A percentile compares a stretch with the other conserved stretches of the same genome.
phyloP scores from a whole-genome alignment of 2,888 invertebrate genomes.

The Elysia crispata region DNA sequence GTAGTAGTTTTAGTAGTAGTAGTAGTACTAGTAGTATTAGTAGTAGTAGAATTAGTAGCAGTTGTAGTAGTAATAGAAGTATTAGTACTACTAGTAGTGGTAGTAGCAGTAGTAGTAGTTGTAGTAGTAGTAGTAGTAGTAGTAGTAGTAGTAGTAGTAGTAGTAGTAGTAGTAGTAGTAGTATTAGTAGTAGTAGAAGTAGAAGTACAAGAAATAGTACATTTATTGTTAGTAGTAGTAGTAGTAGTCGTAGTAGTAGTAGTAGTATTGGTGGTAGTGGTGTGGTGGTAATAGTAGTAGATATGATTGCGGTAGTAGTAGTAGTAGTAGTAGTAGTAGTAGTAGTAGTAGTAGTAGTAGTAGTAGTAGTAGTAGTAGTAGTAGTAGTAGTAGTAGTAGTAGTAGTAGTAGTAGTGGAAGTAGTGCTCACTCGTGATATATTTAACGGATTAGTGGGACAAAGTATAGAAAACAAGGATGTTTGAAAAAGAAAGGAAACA shows the following conservation, averaged over 20 bases:
- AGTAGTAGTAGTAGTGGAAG: conserved; percentile 7
- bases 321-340: conserved; percentile 17
- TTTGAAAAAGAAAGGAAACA: too few relatives aligned
- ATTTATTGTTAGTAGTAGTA: conserved; percentile 7
- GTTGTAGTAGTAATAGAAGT: too few relatives aligned
- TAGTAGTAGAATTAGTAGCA: too few relatives aligned
- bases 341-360: neutral
- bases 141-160: conserved; percentile 3
- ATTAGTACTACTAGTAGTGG: too few relatives aligned
- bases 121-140: conserved; percentile 18
- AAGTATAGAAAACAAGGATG: too few relatives aligned
- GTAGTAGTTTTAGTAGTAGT: too few relatives aligned
- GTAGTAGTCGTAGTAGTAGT: conserved; percentile 33
- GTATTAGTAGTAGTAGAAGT: too few relatives aligned
- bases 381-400: neutral
- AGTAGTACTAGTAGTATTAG: too few relatives aligned
- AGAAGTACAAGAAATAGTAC: conserved; percentile 18
- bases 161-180: conserved; percentile 24
- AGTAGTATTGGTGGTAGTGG: conserved; percentile 12
- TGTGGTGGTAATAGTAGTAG: conserved; percentile 14
- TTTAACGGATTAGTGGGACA: too few relatives aligned
- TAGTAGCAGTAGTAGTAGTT: conserved; percentile 15
- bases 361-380: conserved; percentile 2
- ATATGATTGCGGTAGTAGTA: neutral
- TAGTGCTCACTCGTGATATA: neutral